Evolutionary conservation across 1,140 invertebrate genomes (phyloP), one percentile per base, ranked within the genome.

Genomic region (Drosophila elegans): DNA sequence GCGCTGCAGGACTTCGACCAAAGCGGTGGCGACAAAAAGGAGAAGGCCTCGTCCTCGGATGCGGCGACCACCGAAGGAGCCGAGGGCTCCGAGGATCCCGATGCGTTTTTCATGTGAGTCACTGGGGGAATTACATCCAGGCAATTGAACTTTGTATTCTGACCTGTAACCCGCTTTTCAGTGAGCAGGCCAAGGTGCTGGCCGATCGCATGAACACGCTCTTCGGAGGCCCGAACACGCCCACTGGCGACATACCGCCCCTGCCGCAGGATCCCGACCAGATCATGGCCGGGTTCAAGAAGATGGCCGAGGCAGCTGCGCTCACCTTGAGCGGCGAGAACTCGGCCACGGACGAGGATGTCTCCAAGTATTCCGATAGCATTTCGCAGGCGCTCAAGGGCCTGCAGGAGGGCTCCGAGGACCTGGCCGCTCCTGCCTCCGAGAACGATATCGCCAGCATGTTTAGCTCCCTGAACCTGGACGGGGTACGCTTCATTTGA

Each of bases 1-100:
- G 94, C 93, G 62, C 82, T 94, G 42, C 83, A 94, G 81, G 94
- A 94, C 80, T 94, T 94, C 45, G 92, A 93, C 46, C 93, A 93
- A 61, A 69, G 76, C 55, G 41, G 53, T 53, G 63, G 84, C 29
- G 51, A 48, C 54, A 76, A 80, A 21, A 25, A 71, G 41, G 74
- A 88, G 11, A 82, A 76, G 51, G 6, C 49, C 34, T 69, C 56
- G 27, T 49, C 46, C 27, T 41, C 80, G 4, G 67, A 77, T 45
- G 52, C 21, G 6, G 64, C 49, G 9, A 34, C n/a, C 39, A 32
- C 13, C 9, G 73, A 63, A 13, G 78, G 3, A 38, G 49, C 36
- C 10, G 76, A 49, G 0, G 53, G 25, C 12, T 48, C 36, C 4
- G 51, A 64, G 10, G 89, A 92, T 66, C 78, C 78, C 3, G 63